Evolutionary conservation across 2,113 vertebrate species (phyloP).

Genomic region (Rhipidura dahli): DNA sequence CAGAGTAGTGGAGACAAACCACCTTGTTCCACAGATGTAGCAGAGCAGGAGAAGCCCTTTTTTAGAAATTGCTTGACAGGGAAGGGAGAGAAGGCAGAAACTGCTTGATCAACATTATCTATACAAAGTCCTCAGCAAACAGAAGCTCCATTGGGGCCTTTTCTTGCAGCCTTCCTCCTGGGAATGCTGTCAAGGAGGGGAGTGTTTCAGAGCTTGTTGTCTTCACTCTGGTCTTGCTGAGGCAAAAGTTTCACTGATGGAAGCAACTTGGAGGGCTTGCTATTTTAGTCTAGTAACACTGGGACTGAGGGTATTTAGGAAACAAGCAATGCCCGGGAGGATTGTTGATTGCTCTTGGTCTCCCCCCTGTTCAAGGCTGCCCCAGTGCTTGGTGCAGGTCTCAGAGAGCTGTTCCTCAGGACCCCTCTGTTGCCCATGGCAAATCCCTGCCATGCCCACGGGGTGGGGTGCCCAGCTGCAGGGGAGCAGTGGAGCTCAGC

Average conservation of each 20-base stretch:
- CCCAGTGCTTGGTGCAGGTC: no score
- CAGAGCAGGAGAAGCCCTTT: slow-evolving; percentile 69
- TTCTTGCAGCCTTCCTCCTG: neutral
- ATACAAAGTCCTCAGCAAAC: slow-evolving; percentile 24
- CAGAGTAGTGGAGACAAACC: slow-evolving; percentile 55
- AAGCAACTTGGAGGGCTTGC: neutral
- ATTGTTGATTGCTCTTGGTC: neutral
- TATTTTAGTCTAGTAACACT: neutral
- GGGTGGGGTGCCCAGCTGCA: neutral
- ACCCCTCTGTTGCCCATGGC: neutral
- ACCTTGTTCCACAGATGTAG: slow-evolving; percentile 47
- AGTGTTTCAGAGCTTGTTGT: neutral
- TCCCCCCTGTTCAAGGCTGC: neutral
- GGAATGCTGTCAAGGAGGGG: neutral
- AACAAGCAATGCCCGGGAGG: neutral
- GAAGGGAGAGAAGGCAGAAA: slow-evolving; percentile 41
- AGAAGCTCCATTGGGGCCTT: neutral
- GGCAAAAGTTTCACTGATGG: neutral
- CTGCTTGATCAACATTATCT: slow-evolving; percentile 20
- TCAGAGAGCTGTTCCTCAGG: neutral
- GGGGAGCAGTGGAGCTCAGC: neutral
- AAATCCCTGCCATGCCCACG: rapidly evolving
- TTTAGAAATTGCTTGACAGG: slow-evolving; percentile 65
- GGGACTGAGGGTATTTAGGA: neutral
- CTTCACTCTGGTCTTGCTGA: neutral